Evolutionary conservation across 2,113 vertebrate species (phyloP).

Genomic region (Pipa parva): DNA sequence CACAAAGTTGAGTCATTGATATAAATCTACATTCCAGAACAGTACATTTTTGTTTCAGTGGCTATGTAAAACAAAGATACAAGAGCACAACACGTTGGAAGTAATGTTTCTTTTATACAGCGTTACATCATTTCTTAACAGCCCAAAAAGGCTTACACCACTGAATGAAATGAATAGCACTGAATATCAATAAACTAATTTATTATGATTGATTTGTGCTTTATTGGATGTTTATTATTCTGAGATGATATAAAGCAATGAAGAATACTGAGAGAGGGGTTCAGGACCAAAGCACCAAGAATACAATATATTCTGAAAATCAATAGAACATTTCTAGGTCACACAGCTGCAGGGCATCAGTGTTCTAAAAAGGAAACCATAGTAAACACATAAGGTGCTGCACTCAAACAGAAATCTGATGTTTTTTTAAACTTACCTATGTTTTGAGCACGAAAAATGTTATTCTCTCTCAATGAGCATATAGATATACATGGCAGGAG

Average conservation of each 20-base stretch:
- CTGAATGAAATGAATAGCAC: conserved; percentile 19
- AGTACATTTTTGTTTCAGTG: not conserved
- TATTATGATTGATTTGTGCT: not conserved
- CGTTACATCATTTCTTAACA: not conserved
- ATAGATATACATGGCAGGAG: too few relatives aligned
- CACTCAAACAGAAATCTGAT: too few relatives aligned
- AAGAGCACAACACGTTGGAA: not conserved
- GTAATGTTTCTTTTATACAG: not conserved
- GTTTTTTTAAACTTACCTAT: too few relatives aligned
- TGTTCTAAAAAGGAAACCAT: too few relatives aligned
- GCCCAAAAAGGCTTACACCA: not conserved
- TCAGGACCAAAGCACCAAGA: too few relatives aligned
- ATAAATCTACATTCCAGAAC: conserved; percentile 9
- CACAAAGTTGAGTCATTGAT: not conserved
- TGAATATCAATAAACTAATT: conserved; percentile 28
- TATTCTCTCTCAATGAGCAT: too few relatives aligned
- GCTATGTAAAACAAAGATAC: not conserved
- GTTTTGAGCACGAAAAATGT: too few relatives aligned
- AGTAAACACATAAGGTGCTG: too few relatives aligned
- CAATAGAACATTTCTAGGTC: too few relatives aligned
- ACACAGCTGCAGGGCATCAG: too few relatives aligned
- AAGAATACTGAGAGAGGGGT: too few relatives aligned
- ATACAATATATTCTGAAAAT: too few relatives aligned
- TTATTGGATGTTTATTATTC: conserved; percentile 4
- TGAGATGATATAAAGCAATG: not conserved